phyloP scores from a whole-genome alignment of 2,113 vertebrate genomes.

The Catharus bicknelli region DNA sequence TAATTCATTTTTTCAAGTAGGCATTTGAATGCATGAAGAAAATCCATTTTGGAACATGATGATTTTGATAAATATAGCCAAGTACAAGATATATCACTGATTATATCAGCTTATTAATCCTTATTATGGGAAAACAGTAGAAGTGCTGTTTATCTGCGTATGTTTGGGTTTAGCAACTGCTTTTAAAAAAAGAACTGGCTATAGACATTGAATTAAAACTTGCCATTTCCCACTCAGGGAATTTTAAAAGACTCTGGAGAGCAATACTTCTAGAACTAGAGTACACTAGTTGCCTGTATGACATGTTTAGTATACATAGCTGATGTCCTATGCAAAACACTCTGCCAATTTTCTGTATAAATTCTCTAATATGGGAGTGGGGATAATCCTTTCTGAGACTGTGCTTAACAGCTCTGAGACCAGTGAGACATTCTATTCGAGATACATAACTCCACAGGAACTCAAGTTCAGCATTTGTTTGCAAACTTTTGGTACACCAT shows the following conservation, averaged over 20 bases:
- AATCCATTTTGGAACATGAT: slow-evolving; percentile 21
- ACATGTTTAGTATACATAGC: not conserved
- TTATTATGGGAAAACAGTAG: not conserved
- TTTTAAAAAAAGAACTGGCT: not conserved
- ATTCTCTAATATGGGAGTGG: not conserved
- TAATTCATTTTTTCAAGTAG: slow-evolving; percentile 15
- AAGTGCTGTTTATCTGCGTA: not conserved
- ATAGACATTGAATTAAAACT: not conserved
- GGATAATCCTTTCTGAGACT: not conserved
- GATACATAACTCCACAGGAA: not conserved
- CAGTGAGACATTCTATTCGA: not conserved
- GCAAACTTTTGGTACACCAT: not conserved
- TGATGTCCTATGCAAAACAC: not conserved
- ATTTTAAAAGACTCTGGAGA: slow-evolving; percentile 12
- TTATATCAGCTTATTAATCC: slow-evolving; percentile 47
- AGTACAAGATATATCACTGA: slow-evolving; percentile 32
- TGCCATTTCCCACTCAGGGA: not conserved
- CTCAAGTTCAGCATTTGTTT: not conserved
- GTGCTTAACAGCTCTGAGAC: not conserved
- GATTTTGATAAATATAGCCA: slow-evolving; percentile 43
- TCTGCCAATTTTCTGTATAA: not conserved
- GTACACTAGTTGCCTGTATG: not conserved
- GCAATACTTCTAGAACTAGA: slow-evolving; percentile 3
- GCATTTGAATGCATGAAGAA: slow-evolving; percentile 14
- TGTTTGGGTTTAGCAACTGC: not conserved